Evolutionary conservation across 2,888 invertebrate species (phyloP).

Genomic region (Dolichomitus sp.): DNA sequence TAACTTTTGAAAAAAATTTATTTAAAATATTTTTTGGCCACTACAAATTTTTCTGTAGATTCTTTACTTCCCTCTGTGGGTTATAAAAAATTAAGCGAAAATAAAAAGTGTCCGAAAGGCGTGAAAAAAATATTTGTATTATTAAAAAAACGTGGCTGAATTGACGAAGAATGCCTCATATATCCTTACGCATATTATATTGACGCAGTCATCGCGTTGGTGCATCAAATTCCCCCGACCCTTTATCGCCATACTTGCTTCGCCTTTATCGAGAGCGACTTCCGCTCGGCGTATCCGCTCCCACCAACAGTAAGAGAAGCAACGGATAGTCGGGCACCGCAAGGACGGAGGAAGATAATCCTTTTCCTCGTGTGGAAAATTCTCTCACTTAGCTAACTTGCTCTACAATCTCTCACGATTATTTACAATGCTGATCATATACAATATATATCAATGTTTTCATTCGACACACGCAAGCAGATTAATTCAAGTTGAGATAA

Average conservation of each 20-base stretch:
- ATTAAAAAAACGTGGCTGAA: too few species aligned
- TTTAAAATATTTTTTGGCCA: too few species aligned
- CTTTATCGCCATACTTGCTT: slow-evolving; percentile 58
- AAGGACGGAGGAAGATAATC: slow-evolving; percentile 28
- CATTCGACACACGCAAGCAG: slow-evolving; percentile 4
- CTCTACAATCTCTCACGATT: background rate
- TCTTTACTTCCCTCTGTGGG: too few species aligned
- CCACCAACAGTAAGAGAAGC: slow-evolving; percentile 35
- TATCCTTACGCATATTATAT: slow-evolving; percentile 44
- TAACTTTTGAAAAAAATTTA: too few species aligned
- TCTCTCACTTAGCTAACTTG: background rate
- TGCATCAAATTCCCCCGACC: slow-evolving; percentile 42
- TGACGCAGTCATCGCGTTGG: slow-evolving; percentile 13
- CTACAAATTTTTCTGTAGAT: too few species aligned
- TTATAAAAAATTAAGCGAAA: too few species aligned
- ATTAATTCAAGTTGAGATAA: background rate
- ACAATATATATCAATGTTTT: background rate
- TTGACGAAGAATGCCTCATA: background rate
- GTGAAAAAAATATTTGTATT: too few species aligned
- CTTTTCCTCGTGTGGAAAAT: slow-evolving; percentile 32
- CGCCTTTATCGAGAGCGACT: slow-evolving; percentile 63
- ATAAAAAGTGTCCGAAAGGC: too few species aligned
- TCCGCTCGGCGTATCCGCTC: slow-evolving; percentile 66
- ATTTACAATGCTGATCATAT: background rate
- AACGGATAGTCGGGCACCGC: background rate